Percentiles rank a stretch among this genome's conserved stretches.
Evolutionary conservation across 2,113 vertebrate species (phyloP).

Genomic region (Notothenia rossii): DNA sequence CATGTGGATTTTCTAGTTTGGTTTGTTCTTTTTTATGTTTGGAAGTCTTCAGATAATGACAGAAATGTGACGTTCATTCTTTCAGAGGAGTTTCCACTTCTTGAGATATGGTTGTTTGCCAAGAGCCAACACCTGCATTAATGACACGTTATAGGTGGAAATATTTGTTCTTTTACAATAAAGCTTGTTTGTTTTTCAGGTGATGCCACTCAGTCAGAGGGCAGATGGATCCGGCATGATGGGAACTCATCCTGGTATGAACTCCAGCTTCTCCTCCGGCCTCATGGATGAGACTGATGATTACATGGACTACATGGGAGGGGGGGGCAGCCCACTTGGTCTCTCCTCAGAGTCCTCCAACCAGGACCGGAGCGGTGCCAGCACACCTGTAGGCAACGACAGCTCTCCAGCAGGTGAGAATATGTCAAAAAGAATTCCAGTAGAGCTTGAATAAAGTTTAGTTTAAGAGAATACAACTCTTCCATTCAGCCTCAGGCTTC

Average conservation of each 20-base stretch:
- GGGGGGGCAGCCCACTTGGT: slow-evolving; percentile 90
- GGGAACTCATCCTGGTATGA: slow-evolving; percentile 75
- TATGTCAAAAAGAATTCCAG: not conserved
- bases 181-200: slow-evolving; percentile 61
- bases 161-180: slow-evolving; percentile 2
- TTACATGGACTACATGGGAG: slow-evolving; percentile 93
- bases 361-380: slow-evolving; percentile 97
- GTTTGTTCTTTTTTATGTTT: slow-evolving; percentile 35
- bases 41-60: slow-evolving; percentile 20
- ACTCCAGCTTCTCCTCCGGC: slow-evolving; percentile 82
- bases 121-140: slow-evolving; percentile 50
- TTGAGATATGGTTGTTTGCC: slow-evolving; percentile 44
- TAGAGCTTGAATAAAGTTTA: not conserved
- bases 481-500: slow-evolving; percentile 6
- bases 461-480: not conserved
- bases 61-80: slow-evolving; percentile 26
- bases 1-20: slow-evolving; percentile 69
- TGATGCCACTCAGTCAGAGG: slow-evolving; percentile 81
- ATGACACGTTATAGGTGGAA: not conserved
- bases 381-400: slow-evolving; percentile 96
- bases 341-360: slow-evolving; percentile 97
- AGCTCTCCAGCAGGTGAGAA: slow-evolving; percentile 92
- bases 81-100: slow-evolving; percentile 16
- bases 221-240: slow-evolving; percentile 81
- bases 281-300: slow-evolving; percentile 93